These are phyloP conservation scores for Scaptodrosophila lebanonensis DNA, from an alignment of 1,140 invertebrate species.

Conservation along the genomic window DNA sequence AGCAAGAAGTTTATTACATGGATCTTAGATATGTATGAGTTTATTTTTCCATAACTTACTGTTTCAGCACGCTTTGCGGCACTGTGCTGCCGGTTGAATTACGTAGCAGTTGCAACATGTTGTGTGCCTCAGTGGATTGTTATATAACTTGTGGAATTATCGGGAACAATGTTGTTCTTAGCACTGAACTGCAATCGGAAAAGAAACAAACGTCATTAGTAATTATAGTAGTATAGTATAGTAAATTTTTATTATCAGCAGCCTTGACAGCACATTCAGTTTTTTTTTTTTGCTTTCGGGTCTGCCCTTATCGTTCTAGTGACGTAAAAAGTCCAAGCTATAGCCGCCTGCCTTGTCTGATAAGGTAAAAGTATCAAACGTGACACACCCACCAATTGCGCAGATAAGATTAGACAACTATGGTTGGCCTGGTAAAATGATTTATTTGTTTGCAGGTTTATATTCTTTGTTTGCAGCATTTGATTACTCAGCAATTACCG, in stretches of 20 bases:
- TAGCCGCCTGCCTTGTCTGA: constrained; percentile 14
- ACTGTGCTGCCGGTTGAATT: constrained; percentile 13
- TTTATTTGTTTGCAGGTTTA: too few relatives aligned
- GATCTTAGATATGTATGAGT: neutral
- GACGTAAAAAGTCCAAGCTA: too few relatives aligned
- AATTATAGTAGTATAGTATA: too few relatives aligned
- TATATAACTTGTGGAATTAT: constrained; percentile 37
- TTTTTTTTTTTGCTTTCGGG: constrained; percentile 9
- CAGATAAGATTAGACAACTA: constrained; percentile 21
- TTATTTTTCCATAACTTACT: constrained; percentile 19
- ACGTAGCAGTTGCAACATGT: constrained; percentile 52
- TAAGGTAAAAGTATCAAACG: constrained; percentile 66
- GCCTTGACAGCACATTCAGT: constrained; percentile 56
- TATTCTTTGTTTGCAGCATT: too few relatives aligned
- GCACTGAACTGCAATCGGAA: constrained; percentile 11
- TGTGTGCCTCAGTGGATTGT: constrained; percentile 25
- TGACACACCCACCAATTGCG: constrained; percentile 38
- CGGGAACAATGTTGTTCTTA: constrained; percentile 26
- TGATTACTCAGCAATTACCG: too few relatives aligned
- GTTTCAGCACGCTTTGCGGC: constrained; percentile 29
- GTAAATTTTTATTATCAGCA: constrained; percentile 31
- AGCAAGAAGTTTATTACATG: neutral
- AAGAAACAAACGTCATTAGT: neutral
- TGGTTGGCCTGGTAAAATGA: constrained; percentile 16
- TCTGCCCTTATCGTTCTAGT: too few relatives aligned